Base-by-base conservation (phyloP, 2,797 vertebrate genomes). In the Psittacula derbiana region DNA sequence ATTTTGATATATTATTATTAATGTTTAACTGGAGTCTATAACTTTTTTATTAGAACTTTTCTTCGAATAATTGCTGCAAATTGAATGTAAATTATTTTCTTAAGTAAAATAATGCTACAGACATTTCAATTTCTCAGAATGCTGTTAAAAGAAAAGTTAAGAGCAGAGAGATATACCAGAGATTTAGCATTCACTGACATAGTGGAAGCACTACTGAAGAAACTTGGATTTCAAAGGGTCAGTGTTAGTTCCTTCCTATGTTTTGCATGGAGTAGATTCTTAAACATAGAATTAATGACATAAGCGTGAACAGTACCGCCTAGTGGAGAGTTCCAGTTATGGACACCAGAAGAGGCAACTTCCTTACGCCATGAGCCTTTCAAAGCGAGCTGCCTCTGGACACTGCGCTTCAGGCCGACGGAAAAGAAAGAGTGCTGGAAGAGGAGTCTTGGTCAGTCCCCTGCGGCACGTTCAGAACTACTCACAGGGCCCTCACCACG, bases 41-140 rank as follows among this genome's bases (percentile, higher is more conserved):
- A 89, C 61, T 87, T 92, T 88, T 94, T 91, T 74, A 86, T 80
- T 90, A 86, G 41, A 92, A 79, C 75, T 96, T 92, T 95, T 88
- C 55, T 88, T 88, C 92, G 78, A 95, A 84, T 88, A 94, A 95
- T 88, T 86, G 83, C 55, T 93, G 86, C 46, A 86, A 90, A 90
- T 94, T 78, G 83, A 74, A 80, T 50, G 86, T 30, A 73, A 82
- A 23, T 66, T 86, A 4, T 69, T 71, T 91, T 84, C 86, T 27
- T 60, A 76, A 76, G 84, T 81, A 84, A 0, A 2, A 69, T 46
- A 90, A 31, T 61, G 28, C 25, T 72, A 40, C 13, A 30, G 62
- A 81, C 70, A 75, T 92, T 92, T 92, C 62, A 43, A 17, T 93
- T 92, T 94, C 65, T 83, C 61, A 92, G 76, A 86, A 72, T 67